phyloP scores from a whole-genome alignment of 2,888 invertebrate species.

The Tetropium fuscum region DNA sequence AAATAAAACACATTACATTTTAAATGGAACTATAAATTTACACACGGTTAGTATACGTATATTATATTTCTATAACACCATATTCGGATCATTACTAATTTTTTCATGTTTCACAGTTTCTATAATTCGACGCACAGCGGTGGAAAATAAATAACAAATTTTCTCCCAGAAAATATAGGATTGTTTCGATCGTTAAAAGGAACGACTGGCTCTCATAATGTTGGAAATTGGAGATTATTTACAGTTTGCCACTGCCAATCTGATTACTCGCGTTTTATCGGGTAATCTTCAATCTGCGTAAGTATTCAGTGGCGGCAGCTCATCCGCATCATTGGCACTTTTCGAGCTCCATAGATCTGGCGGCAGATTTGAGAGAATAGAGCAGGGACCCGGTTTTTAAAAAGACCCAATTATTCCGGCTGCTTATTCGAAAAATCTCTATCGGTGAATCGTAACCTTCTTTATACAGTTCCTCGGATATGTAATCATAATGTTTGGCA shows the following conservation, averaged over 20 bases:
- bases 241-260: slow-evolving; percentile 27
- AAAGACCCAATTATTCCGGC: slow-evolving; percentile 39
- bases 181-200: slow-evolving; percentile 22
- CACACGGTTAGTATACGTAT: no score
- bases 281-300: slow-evolving; percentile 48
- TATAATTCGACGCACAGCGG: no score
- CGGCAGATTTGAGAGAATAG: slow-evolving; percentile 29
- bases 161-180: slow-evolving; percentile 37
- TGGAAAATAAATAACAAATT: no score
- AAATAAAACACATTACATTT: no score
- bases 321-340: slow-evolving; percentile 38
- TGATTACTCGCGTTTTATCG: slow-evolving; percentile 43
- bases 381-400: slow-evolving; percentile 24
- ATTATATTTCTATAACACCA: no score
- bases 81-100: no score
- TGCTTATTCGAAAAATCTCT: slow-evolving; percentile 35
- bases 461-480: no score
- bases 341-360: slow-evolving; percentile 29
- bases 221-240: slow-evolving; percentile 33
- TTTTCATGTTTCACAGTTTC: no score
- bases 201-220: slow-evolving; percentile 18
- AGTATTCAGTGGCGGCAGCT: slow-evolving; percentile 55
- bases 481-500: no score
- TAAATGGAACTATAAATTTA: no score
- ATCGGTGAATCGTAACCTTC: not conserved